A percentile compares a stretch with the other conserved stretches of the same genome.
These are phyloP conservation scores for Cynopterus sphinx DNA, from an alignment of 2,797 vertebrate genomes.

Conservation along the genomic window DNA sequence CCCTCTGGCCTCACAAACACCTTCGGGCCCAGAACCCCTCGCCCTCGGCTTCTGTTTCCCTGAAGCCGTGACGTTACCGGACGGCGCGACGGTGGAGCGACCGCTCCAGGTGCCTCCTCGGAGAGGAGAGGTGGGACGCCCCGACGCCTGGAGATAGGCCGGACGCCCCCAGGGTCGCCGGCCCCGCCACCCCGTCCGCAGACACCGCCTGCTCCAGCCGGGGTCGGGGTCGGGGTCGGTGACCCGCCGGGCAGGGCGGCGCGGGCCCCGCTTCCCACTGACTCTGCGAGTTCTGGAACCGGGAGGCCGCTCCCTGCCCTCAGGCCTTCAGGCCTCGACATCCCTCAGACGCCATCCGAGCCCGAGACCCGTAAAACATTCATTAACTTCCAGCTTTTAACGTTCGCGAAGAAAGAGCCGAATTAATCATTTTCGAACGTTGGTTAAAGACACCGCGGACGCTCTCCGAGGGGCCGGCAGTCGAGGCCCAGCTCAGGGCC, in stretches of 20 bases:
- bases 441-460: slow-evolving; percentile 60
- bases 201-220: rapidly evolving
- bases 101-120: rapidly evolving
- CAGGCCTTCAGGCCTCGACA: not conserved
- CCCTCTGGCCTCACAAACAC: too few species aligned
- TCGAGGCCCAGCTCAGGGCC: not conserved
- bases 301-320: not conserved
- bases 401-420: slow-evolving; percentile 63
- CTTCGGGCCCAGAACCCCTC: too few species aligned
- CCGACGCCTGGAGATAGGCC: not conserved
- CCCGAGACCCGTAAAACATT: slow-evolving; percentile 56
- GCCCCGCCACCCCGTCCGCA: rapidly evolving
- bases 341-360: not conserved
- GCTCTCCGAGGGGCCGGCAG: not conserved
- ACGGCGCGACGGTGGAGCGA: rapidly evolving
- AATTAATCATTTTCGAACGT: slow-evolving; percentile 72
- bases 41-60: too few species aligned
- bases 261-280: not conserved
- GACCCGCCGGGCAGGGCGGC: rapidly evolving
- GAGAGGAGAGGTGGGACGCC: rapidly evolving
- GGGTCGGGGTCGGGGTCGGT: too few species aligned
- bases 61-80: too few species aligned
- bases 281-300: slow-evolving; percentile 17
- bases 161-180: rapidly evolving
- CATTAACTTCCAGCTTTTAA: slow-evolving; percentile 73